Evolutionary conservation across 1,140 invertebrate species (phyloP).

Genomic region (Saccostrea echinata): DNA sequence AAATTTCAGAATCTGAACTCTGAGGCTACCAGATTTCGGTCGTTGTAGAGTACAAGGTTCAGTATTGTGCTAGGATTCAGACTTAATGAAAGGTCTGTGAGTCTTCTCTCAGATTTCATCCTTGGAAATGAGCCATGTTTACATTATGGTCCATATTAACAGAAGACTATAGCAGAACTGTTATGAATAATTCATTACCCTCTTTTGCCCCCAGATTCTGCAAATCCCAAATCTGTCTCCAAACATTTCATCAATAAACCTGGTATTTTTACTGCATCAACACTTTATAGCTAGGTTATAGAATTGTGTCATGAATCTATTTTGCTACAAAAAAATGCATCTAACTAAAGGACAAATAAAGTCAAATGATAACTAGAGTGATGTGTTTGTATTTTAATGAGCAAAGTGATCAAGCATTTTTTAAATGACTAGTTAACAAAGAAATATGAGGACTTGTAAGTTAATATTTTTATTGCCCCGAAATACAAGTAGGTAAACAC

Average conservation of each 20-base stretch:
- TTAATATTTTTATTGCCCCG: no score
- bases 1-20: neutral
- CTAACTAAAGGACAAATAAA: no score
- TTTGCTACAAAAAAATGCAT: no score
- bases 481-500: neutral
- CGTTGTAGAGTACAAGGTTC: neutral
- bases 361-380: no score
- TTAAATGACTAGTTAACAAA: no score
- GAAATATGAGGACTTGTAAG: no score
- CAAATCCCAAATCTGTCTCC: slow-evolving; percentile 21
- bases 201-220: slow-evolving; percentile 6
- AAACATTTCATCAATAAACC: slow-evolving; percentile 1
- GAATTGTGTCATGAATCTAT: no score
- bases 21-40: neutral
- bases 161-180: neutral
- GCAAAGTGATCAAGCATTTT: no score
- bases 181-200: neutral
- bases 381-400: no score
- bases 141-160: neutral
- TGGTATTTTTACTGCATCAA: no score
- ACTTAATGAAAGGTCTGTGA: neutral
- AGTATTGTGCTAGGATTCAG: neutral
- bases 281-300: no score
- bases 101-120: neutral
- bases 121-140: neutral